Conservation (phyloP, 2,797 vertebrate genomes). For the Scolopax bukidnonensis region DNA sequence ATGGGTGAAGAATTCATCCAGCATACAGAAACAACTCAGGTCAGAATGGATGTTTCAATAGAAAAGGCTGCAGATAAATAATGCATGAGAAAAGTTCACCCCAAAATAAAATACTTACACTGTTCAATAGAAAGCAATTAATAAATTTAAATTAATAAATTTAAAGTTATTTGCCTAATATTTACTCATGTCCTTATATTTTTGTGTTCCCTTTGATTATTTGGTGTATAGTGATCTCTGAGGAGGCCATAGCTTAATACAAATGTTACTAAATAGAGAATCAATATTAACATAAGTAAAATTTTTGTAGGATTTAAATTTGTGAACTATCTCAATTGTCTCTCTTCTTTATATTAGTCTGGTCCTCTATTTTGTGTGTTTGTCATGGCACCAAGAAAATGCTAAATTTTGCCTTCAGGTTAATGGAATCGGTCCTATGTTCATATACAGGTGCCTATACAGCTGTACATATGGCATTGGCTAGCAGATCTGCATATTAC, state of each 20-base stretch:
- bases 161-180: neutral
- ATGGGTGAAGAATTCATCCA: neutral
- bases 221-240: constrained; percentile 1
- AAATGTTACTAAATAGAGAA: neutral
- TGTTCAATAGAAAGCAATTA: neutral
- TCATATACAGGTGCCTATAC: neutral
- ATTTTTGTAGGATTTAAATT: constrained; percentile 52
- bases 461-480: neutral
- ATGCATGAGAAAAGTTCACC: neutral
- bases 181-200: neutral
- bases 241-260: neutral
- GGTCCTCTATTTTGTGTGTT: neutral
- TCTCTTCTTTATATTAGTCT: neutral
- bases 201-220: constrained; percentile 19
- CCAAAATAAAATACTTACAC: neutral
- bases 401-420: neutral
- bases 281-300: constrained; percentile 3
- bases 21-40: neutral
- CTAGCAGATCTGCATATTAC: neutral
- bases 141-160: neutral
- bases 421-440: neutral
- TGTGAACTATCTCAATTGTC: neutral
- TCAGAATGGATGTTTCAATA: neutral
- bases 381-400: neutral
- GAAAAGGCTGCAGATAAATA: neutral